Percentiles rank a stretch among this genome's conserved stretches.
These are phyloP conservation scores for Ameiurus melas DNA, from an alignment of 2,113 vertebrate species.

Conservation along the genomic window DNA sequence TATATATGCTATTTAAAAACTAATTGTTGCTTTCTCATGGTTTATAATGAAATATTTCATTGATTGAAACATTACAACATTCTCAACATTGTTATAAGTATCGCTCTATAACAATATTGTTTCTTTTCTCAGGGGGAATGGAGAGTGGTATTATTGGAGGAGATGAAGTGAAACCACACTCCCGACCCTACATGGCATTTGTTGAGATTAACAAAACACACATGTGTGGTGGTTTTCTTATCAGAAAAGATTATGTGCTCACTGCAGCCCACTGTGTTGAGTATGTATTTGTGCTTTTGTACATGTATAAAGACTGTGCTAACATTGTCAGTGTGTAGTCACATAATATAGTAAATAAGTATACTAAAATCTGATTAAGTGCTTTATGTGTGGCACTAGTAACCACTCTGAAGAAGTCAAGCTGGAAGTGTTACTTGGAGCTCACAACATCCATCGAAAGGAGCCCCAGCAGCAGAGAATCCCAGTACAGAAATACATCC, in stretches of 20 bases:
- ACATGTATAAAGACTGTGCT: background rate
- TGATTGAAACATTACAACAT: background rate
- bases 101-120: background rate
- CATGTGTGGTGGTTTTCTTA: constrained; percentile 45
- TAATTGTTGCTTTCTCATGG: background rate
- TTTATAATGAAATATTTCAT: background rate
- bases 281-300: constrained; percentile 35
- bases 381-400: background rate
- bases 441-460: constrained; percentile 34
- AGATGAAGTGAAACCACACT: constrained; percentile 38
- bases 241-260: constrained; percentile 45
- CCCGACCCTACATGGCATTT: constrained; percentile 49
- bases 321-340: background rate
- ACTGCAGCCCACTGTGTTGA: constrained; percentile 52
- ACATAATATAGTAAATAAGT: too few species aligned
- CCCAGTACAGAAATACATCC: constrained; percentile 24
- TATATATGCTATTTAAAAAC: background rate
- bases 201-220: constrained; percentile 30
- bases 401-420: background rate
- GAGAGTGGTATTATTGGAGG: constrained; percentile 39
- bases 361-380: too few species aligned
- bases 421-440: constrained; percentile 51
- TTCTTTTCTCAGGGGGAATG: constrained; percentile 18
- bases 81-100: background rate
- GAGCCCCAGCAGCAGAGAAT: constrained; percentile 47